phyloP scores from a whole-genome alignment of 2,797 vertebrate genomes.

The Hybognathus amarus region DNA sequence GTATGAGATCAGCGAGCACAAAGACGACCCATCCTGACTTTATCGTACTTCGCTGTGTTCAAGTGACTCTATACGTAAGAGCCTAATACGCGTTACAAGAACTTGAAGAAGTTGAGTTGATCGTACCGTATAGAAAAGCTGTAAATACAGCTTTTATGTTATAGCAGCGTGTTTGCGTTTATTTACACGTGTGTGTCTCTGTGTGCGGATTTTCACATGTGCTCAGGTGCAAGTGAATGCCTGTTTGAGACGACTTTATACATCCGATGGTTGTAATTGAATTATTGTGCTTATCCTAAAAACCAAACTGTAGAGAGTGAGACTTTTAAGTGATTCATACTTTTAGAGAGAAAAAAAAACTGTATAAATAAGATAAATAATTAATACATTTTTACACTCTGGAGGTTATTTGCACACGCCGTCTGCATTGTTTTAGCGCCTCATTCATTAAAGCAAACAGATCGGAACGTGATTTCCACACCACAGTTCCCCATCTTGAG shows the following conservation, averaged over 20 bases:
- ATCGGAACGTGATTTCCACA: neutral
- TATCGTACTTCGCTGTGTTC: neutral
- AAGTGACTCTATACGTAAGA: conserved; percentile 32
- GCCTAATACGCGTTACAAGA: neutral
- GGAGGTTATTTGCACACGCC: conserved; percentile 8
- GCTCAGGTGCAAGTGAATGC: conserved; percentile 25
- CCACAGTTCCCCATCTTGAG: neutral
- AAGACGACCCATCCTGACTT: conserved; percentile 11
- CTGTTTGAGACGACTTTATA: conserved; percentile 20
- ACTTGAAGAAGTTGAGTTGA: conserved; percentile 12
- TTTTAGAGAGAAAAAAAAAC: neutral
- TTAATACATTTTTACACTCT: neutral
- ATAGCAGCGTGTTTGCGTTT: conserved; percentile 31
- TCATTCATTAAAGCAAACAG: neutral
- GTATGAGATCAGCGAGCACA: conserved; percentile 70
- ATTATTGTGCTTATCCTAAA: conserved; percentile 32
- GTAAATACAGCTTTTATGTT: conserved; percentile 22
- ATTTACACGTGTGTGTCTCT: conserved; percentile 28
- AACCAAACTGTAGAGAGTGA: conserved; percentile 27
- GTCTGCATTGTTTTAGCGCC: neutral
- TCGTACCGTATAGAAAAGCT: neutral
- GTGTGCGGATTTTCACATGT: conserved; percentile 22
- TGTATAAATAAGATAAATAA: conserved; percentile 12
- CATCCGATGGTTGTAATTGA: conserved; percentile 17
- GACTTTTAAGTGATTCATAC: neutral